Evolutionary conservation across 2,113 vertebrate species (phyloP).

Genomic region (Corythaeola cristata): DNA sequence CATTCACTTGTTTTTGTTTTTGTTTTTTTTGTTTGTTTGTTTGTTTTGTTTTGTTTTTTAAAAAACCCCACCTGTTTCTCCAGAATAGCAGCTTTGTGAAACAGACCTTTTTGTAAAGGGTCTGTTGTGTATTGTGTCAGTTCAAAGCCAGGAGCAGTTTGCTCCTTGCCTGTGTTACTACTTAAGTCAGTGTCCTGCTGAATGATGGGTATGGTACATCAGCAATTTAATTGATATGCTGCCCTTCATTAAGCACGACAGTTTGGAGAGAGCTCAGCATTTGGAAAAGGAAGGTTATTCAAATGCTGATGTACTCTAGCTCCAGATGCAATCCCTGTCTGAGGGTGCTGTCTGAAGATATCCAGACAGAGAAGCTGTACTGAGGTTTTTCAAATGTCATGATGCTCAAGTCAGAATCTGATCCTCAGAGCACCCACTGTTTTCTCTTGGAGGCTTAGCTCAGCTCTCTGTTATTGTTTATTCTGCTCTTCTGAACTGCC

Average conservation of each 20-base stretch:
- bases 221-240: not conserved
- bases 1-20: not conserved
- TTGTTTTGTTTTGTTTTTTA: too few species aligned
- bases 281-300: not conserved
- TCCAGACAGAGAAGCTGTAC: not conserved
- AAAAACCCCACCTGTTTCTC: not conserved
- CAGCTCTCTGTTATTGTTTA: not conserved
- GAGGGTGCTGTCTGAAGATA: not conserved
- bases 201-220: not conserved
- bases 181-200: not conserved
- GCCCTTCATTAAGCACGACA: not conserved
- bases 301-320: not conserved
- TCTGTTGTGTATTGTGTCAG: not conserved
- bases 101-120: not conserved
- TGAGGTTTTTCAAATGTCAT: not conserved
- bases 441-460: not conserved
- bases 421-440: not conserved
- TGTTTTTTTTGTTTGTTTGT: too few species aligned
- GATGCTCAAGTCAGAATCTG: not conserved
- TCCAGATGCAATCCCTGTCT: not conserved
- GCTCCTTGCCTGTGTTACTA: not conserved
- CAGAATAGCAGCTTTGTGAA: not conserved
- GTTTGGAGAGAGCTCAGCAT: not conserved
- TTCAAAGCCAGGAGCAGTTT: not conserved
- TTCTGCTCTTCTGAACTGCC: not conserved